Base-by-base conservation (phyloP, 2,113 vertebrate species). In the Mus spicilegus region DNA sequence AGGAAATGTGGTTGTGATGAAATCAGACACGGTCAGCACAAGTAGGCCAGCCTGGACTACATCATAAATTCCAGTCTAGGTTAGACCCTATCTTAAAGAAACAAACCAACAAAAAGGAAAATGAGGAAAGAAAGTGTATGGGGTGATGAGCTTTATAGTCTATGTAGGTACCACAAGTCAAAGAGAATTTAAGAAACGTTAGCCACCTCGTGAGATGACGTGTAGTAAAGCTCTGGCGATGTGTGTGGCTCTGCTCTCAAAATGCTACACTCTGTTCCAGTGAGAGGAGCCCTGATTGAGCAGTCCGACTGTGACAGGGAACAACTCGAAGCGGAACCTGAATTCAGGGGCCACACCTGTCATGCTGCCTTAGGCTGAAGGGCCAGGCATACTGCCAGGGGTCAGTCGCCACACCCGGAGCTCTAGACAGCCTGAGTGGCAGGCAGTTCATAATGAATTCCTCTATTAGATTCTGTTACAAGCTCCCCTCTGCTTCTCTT, bases 131-230 rank as follows among this genome's bases (percentile, higher is more conserved):
- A 69, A 46, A 94, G 42, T 85, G 49, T 14, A 36, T 46, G 80
- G 76, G 58, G 16, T 26, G 67, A 67, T 54, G 39, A 72, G 73
- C 75, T 85, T 90, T 63, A 49, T 54, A 26, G 58, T 69, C 36
- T 22, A 46, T 54, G 26, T 69, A 16, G 69, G 82, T 78, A 82
- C 67, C 58, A 86, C 28, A 92, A 94, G 33, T 61, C 75, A 95
- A 88, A 58, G 22, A 17, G 12, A 67, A 58, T 61, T 28, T 33
- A 7, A 58, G 7, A 63, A 51, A 33, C 24, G 4, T 82, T 26
- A 61, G 30, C 10, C 5, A 46, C 5, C n/a, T 85, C 7, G 0
- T 22, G 8, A 49, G 6, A 56, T 49, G 36, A n/a, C 5, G n/a
- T 61, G 11, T 26, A 54, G 30, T 28, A 3, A 90, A 58, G n/a